Evolutionary conservation across 2,888 invertebrate species (phyloP).

Genomic region (Graphium colonna): DNA sequence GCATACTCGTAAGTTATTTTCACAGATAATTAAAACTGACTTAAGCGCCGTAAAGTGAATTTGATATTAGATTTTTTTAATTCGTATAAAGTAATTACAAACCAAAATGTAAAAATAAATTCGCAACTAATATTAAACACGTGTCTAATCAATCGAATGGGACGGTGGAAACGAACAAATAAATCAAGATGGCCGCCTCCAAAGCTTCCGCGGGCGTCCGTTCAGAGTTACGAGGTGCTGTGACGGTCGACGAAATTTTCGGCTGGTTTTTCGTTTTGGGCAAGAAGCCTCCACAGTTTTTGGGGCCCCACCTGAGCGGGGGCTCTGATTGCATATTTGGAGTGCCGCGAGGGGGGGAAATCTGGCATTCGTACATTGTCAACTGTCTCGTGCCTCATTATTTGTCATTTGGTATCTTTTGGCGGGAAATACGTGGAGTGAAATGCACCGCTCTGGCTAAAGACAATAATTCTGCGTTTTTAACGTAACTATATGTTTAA

Average conservation of each 20-base stretch:
- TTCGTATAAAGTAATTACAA: too few relatives aligned
- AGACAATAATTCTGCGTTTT: constrained; percentile 5
- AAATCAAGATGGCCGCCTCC: constrained; percentile 9
- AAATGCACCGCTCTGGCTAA: constrained; percentile 1
- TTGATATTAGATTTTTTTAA: too few relatives aligned
- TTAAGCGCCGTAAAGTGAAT: too few relatives aligned
- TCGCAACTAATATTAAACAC: neutral
- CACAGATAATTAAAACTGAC: too few relatives aligned
- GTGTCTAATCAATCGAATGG: neutral
- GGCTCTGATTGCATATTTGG: constrained; percentile 18
- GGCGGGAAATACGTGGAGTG: constrained; percentile 4
- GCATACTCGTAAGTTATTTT: too few relatives aligned
- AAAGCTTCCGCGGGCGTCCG: neutral
- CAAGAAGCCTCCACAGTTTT: constrained; percentile 20
- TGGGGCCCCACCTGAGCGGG: constrained; percentile 13
- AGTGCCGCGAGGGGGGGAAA: constrained; percentile 17
- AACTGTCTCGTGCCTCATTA: constrained; percentile 21
- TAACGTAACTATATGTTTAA: neutral
- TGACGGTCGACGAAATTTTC: constrained; percentile 19
- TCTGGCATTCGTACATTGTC: constrained; percentile 23
- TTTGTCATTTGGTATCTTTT: constrained; percentile 20
- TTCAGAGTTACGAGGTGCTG: constrained; percentile 19
- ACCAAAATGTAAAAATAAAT: too few relatives aligned
- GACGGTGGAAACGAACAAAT: neutral
- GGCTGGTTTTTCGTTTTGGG: constrained; percentile 17